Evolutionary conservation across 2,113 vertebrate species (phyloP).

Genomic region (Hippoglossus stenolepis): DNA sequence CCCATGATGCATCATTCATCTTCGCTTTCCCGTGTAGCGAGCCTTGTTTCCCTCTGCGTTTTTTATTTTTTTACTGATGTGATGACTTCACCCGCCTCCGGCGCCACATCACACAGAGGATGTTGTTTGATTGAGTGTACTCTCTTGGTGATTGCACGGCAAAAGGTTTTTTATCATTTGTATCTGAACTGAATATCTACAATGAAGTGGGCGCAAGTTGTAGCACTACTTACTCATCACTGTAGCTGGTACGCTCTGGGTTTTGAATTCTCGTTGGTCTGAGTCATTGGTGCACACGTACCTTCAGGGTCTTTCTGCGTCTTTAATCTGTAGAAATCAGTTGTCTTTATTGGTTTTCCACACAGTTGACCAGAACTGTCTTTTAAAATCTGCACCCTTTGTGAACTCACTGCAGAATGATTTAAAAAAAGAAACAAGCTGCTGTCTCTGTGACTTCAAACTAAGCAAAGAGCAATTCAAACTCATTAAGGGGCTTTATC

Average conservation of each 20-base stretch:
- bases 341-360: neutral
- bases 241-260: neutral
- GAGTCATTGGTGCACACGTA: slow-evolving; percentile 5
- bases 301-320: slow-evolving; percentile 9
- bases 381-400: neutral
- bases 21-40: slow-evolving; percentile 29
- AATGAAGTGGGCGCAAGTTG: slow-evolving; percentile 4
- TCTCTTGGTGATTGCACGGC: slow-evolving; percentile 22
- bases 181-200: slow-evolving; percentile 23
- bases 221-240: neutral
- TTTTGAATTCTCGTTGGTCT: too few relatives aligned
- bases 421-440: slow-evolving; percentile 13
- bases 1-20: slow-evolving; percentile 44
- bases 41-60: slow-evolving; percentile 37
- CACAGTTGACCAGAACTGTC: neutral
- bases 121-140: slow-evolving; percentile 24
- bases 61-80: slow-evolving; percentile 63
- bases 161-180: slow-evolving; percentile 27
- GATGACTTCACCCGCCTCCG: slow-evolving; percentile 50
- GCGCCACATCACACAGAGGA: slow-evolving; percentile 41
- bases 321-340: slow-evolving; percentile 4
- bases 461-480: slow-evolving; percentile 27
- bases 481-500: slow-evolving; percentile 57
- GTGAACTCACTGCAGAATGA: slow-evolving; percentile 27
- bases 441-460: slow-evolving; percentile 23